phyloP scores from a whole-genome alignment of 2,888 invertebrate species.

The Tetranychus piercei region DNA sequence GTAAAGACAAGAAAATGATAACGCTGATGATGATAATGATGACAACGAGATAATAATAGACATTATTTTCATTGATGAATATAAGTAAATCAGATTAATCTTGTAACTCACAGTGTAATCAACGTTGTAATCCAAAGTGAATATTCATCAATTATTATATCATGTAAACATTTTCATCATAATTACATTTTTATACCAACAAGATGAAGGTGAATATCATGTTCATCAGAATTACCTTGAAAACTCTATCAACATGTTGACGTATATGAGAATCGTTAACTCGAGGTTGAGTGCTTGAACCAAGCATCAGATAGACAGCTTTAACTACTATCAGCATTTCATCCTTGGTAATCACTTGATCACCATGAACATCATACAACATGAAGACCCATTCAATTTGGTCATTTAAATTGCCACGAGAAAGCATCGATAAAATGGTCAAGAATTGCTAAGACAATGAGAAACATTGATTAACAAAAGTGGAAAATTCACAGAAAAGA shows the following conservation, averaged over 20 bases:
- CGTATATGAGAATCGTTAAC: neutral
- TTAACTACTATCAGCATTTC: neutral
- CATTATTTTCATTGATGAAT: neutral
- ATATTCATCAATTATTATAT: neutral
- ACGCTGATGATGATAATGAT: neutral
- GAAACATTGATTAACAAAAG: neutral
- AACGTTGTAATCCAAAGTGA: neutral
- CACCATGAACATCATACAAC: neutral
- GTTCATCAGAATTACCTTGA: neutral
- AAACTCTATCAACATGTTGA: slow-evolving; percentile 2
- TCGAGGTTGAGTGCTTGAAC: neutral
- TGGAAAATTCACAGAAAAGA: neutral
- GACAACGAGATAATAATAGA: neutral
- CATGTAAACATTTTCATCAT: neutral
- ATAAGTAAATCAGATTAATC: neutral
- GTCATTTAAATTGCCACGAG: neutral
- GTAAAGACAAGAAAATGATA: neutral
- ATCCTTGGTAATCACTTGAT: neutral
- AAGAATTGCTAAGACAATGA: neutral
- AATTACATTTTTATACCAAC: neutral
- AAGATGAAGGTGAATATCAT: neutral
- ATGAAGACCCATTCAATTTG: slow-evolving; percentile 1
- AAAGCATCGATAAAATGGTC: neutral
- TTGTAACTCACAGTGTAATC: neutral
- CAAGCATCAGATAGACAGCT: neutral